Conservation (phyloP, 23 tunicate genomes). For the Trididemnum clinides region DNA sequence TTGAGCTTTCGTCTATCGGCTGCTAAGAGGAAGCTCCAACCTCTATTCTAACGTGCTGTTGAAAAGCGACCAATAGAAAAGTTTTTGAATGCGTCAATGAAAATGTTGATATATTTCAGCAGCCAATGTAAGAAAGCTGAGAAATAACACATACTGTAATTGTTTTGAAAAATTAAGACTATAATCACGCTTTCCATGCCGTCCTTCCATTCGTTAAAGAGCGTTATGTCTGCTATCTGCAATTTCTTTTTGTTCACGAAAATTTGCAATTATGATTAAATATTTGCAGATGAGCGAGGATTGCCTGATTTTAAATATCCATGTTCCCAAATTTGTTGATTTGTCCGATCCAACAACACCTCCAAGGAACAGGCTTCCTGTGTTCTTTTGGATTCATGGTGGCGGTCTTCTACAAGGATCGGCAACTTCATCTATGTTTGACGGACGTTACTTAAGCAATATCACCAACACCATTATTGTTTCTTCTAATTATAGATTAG, state of each 20-base stretch:
- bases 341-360: conserved; percentile 44
- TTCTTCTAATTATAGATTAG: conserved; percentile 81
- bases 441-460: conserved; percentile 74
- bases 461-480: conserved; percentile 63
- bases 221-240: too few species aligned
- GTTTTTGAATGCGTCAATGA: too few species aligned
- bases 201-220: too few species aligned
- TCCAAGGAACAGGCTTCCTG: conserved; percentile 72
- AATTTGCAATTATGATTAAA: background rate
- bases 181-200: background rate
- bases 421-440: conserved; percentile 44
- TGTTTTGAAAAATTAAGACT: too few species aligned
- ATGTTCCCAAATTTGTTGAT: conserved; percentile 59
- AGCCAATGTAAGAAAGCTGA: too few species aligned
- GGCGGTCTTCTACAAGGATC: conserved; percentile 74
- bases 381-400: conserved; percentile 85
- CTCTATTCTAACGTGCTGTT: too few species aligned
- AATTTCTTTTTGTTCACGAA: too few species aligned
- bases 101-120: too few species aligned
- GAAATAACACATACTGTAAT: too few species aligned
- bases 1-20: too few species aligned
- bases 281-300: conserved; percentile 66
- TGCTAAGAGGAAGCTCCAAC: too few species aligned
- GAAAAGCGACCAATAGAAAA: too few species aligned
- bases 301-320: conserved; percentile 71